phyloP scores from a whole-genome alignment of 2,113 vertebrate species.

The Potamarius usumacintae region DNA sequence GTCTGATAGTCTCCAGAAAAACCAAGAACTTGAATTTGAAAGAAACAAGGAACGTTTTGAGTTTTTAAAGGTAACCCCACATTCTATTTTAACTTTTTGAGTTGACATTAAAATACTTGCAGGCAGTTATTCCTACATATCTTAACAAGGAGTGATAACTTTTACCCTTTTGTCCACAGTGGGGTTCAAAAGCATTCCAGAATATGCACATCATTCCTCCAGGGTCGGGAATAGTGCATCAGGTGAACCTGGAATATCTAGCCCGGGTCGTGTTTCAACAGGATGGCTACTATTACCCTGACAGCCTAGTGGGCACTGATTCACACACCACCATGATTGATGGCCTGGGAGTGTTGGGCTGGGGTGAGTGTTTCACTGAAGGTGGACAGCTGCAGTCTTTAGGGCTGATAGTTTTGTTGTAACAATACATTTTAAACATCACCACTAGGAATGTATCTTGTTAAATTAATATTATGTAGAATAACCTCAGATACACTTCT shows the following conservation, averaged over 20 bases:
- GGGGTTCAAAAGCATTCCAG: conserved; percentile 93
- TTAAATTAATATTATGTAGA: not conserved
- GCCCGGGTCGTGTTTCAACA: conserved; percentile 91
- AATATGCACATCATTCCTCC: conserved; percentile 97
- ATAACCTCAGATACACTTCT: not conserved
- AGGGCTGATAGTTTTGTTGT: not conserved
- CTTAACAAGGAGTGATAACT: not conserved
- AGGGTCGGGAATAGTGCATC: conserved; percentile 96
- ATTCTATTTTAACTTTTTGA: not conserved
- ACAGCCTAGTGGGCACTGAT: conserved; percentile 96
- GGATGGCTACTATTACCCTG: conserved; percentile 87
- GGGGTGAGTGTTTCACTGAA: conserved; percentile 78
- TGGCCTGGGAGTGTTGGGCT: conserved; percentile 92
- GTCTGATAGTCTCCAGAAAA: conserved; percentile 92
- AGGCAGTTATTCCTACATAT: not conserved
- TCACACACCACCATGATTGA: conserved; percentile 98
- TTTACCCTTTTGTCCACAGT: conserved; percentile 72
- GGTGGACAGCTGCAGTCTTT: not conserved
- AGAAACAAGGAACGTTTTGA: conserved; percentile 95
- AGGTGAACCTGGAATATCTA: conserved; percentile 96
- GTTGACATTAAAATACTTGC: not conserved
- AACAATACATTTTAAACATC: not conserved
- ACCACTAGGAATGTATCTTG: not conserved
- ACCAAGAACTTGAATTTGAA: conserved; percentile 97
- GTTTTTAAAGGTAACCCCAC: conserved; percentile 87